Evolutionary conservation across 2,888 invertebrate species (phyloP).

Genomic region (Heliconius ismenius): DNA sequence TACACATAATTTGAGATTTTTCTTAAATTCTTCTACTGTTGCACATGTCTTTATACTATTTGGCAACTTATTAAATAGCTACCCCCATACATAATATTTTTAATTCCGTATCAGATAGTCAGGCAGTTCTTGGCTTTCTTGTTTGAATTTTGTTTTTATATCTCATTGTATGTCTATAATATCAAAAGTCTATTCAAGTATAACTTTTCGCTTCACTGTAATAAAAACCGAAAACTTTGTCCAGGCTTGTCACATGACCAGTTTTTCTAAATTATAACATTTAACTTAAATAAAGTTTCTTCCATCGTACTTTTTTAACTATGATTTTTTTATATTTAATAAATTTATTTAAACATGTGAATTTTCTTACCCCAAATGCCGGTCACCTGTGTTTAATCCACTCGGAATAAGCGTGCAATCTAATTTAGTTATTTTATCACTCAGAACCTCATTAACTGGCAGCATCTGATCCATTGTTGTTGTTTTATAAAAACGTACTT

Average conservation of each 20-base stretch:
- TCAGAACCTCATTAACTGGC: slow-evolving; percentile 58
- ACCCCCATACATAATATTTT: too few species aligned
- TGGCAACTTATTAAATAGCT: too few species aligned
- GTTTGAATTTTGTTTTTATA: too few species aligned
- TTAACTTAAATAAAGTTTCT: not conserved
- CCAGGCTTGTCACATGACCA: slow-evolving; percentile 37
- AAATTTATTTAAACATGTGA: not conserved
- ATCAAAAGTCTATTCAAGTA: not conserved
- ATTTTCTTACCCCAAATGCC: slow-evolving; percentile 50
- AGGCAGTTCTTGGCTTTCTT: too few species aligned
- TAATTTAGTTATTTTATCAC: slow-evolving; percentile 55
- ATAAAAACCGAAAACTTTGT: slow-evolving; percentile 26
- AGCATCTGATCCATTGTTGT: slow-evolving; percentile 53
- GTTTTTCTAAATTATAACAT: not conserved
- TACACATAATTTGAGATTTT: too few species aligned
- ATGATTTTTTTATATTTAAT: not conserved
- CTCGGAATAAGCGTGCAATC: too few species aligned
- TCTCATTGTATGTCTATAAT: too few species aligned
- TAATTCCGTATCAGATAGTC: too few species aligned
- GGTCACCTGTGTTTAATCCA: too few species aligned
- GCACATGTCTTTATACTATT: too few species aligned
- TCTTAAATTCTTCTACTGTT: too few species aligned
- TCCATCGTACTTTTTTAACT: not conserved
- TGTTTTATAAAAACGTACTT: not conserved
- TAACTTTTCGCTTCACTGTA: not conserved